Percentiles rank a stretch among this genome's conserved stretches.
Evolutionary conservation across 1,140 invertebrate genomes (phyloP).

Genomic region (Mesaphorura yosii): DNA sequence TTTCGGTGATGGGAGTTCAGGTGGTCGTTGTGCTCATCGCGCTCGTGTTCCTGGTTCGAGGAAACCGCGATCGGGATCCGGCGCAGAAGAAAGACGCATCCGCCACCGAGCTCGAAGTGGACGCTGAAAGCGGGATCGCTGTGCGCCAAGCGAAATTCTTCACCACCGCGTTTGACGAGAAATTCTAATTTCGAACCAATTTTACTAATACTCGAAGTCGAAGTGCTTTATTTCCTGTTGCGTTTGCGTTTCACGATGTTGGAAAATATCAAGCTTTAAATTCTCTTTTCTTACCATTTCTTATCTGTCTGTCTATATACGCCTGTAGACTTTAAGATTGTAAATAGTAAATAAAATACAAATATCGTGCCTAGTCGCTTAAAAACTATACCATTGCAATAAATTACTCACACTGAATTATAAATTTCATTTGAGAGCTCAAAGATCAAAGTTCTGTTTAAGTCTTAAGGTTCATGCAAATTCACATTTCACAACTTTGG

Average conservation of each 20-base stretch:
- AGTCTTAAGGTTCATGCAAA: background rate
- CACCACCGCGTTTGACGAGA: background rate
- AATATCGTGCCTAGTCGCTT: background rate
- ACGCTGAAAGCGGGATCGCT: background rate
- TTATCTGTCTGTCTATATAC: no score
- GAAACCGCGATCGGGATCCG: background rate
- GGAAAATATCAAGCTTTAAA: no score
- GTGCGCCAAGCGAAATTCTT: slow-evolving; percentile 5
- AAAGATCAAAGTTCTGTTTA: no score
- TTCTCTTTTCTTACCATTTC: no score
- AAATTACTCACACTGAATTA: background rate
- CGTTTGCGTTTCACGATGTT: background rate
- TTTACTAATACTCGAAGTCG: no score
- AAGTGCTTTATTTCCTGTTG: background rate
- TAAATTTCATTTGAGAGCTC: background rate
- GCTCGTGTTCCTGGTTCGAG: no score
- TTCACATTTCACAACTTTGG: background rate
- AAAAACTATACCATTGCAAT: background rate
- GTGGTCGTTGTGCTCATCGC: no score
- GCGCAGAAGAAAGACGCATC: background rate
- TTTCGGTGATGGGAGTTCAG: background rate
- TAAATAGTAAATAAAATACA: no score
- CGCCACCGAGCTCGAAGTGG: slow-evolving; percentile 1
- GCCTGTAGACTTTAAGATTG: no score
- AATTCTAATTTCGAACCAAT: background rate